Evolutionary conservation across 2,888 invertebrate genomes (phyloP), one percentile per base, ranked within the genome.

Genomic region (Zaprionus obscuricornis): DNA sequence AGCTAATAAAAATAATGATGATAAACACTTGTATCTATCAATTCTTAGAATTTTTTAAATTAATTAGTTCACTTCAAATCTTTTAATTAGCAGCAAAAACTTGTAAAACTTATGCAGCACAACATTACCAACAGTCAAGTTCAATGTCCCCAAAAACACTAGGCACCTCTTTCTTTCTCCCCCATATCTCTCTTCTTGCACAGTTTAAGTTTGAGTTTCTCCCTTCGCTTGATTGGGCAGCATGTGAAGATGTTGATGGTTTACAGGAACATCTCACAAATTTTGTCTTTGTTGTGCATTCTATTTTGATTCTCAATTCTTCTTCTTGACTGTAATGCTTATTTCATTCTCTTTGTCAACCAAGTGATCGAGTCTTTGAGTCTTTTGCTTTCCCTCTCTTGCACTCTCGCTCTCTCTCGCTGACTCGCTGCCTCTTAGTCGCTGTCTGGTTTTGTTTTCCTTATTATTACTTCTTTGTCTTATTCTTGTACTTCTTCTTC

Each of bases 281-380:
- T n/a, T n/a, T n/a, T 57, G 34, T 31, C 33, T 47, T 37, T 20
- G 20, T 45, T 8, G 4, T 24, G 1, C 24, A 57, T 73, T 69
- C 69, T 69, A 69, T 69, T 69, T 69, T 69, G 69, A 73, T 69
- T 69, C 69, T 67, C 20, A 20, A 73, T 69, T 69, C 69, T 67
- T 17, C 17, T 57, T 57, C 65, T 56, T 18, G 34, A 20, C 33
- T 26, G 42, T 42, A n/a, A 27, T 42, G 29, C 42, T 42, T 37
- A 10, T 31, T 31, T 31, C 39, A 27, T 58, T 46, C 27, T 27
- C 46, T 37, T 37, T 7, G 1, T 6, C 22, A 11, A 8, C 34
- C 17, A 42, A 22, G 33, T 42, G 18, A 47, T 42, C 37, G 24
- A 20, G 18, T 36, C 27, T 55, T 34, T 16, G 16, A 16, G 20